These are phyloP conservation scores for Tragopan temminckii DNA, from an alignment of 2,797 vertebrate species.

Conservation along the genomic window DNA sequence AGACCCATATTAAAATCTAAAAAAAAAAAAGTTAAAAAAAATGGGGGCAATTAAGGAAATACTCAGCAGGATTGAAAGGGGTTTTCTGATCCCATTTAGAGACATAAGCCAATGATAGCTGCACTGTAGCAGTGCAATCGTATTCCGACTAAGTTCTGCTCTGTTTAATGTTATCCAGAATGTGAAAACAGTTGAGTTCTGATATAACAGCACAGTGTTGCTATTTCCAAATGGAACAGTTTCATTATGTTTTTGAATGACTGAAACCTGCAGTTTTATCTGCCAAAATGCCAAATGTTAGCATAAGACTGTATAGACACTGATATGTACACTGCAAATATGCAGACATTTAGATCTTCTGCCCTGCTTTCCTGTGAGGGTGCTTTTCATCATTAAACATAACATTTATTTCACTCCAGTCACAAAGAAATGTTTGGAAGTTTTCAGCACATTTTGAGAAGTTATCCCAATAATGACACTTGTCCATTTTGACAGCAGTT, in stretches of 20 bases:
- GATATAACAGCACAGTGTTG: background rate
- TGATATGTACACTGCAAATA: background rate
- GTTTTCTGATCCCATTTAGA: background rate
- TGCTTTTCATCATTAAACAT: background rate
- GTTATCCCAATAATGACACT: background rate
- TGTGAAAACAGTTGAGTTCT: rapidly evolving
- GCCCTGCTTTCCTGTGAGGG: background rate
- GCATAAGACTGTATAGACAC: background rate
- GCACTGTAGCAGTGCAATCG: rapidly evolving
- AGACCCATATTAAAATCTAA: background rate
- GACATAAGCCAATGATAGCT: background rate
- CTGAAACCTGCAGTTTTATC: background rate
- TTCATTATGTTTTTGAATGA: background rate
- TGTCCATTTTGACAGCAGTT: background rate
- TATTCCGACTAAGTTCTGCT: background rate
- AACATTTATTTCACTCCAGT: background rate
- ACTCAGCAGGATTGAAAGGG: background rate
- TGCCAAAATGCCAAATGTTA: background rate
- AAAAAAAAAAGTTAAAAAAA: background rate
- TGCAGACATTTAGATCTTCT: background rate
- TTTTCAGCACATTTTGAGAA: background rate
- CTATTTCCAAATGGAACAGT: background rate
- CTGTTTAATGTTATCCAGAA: background rate
- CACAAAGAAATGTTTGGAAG: background rate
- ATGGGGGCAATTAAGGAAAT: background rate